Base-by-base conservation (phyloP, 37 sponge, comb jelly and placozoan genomes). In the Eunapius fragilis region DNA sequence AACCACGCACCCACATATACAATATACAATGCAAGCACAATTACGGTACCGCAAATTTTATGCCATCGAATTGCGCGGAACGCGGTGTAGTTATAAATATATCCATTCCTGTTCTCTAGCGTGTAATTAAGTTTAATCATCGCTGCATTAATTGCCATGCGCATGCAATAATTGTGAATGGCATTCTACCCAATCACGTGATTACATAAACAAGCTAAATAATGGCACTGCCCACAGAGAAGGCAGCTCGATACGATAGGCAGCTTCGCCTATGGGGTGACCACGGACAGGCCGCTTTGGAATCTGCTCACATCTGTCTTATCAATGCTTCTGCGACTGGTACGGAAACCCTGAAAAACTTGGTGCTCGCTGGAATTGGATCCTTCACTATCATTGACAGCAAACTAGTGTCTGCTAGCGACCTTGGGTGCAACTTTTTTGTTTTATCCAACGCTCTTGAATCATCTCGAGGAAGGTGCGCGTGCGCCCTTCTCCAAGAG, bases 251-350 rank as follows among this genome's bases (percentile, higher is more conserved):
- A 26, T 98, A 98, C 74, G 98, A 98, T 79, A 86, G 98, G 6
- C 98, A 98, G 80, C 86, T 98, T 37, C 75, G 98, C 13, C 91
- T 99, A 82, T 99, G 99, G 99, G 99, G 99, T 50, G 97, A 99
- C 34, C 89, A 97, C 37, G 99, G 99, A 22, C 99, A 99, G 58
- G 35, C 49, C 9, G 73, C 85, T 3, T 84, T 99, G 27, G 97
- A 99, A 69, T 37, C 79, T 23, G 91, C 97, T 70, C 94, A 90
- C 77, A 85, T 99, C 2, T 99, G 99, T 67, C 86, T 99, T 31
- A 85, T 99, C 31, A 99, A 97, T 36, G 99, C 97, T 3, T 86
- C 99, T 30, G 90, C 96, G 0, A 84, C 88, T 0, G 99, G 99
- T 24, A 89, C 98, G 23, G 99, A 99, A 84, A 91, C 85, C 0